phyloP scores from a whole-genome alignment of 1,140 invertebrate genomes.

The Tetramorium alpestre region DNA sequence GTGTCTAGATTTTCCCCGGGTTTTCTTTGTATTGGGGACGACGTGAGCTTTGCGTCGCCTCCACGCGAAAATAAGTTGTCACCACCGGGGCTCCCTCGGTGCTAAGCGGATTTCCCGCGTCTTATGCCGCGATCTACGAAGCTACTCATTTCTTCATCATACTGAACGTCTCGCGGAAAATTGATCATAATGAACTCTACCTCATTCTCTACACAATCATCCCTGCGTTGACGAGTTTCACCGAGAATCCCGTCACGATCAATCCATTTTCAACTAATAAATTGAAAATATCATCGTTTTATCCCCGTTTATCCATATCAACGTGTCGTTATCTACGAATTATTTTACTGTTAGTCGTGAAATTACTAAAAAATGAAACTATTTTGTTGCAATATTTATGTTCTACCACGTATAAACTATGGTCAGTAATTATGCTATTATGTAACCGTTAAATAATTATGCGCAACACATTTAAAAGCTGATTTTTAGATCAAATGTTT shows the following conservation, averaged over 20 bases:
- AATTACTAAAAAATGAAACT: neutral
- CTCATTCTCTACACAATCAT: neutral
- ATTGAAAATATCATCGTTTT: neutral
- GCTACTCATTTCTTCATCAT: slow-evolving; percentile 35
- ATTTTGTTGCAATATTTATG: neutral
- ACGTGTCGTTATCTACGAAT: neutral
- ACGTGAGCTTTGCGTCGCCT: slow-evolving; percentile 20
- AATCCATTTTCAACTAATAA: neutral
- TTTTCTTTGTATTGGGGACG: slow-evolving; percentile 50
- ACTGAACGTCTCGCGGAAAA: slow-evolving; percentile 47
- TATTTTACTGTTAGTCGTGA: neutral
- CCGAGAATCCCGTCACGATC: neutral
- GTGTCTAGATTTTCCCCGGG: slow-evolving; percentile 61
- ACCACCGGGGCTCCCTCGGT: neutral
- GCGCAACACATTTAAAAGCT: neutral
- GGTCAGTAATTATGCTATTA: neutral
- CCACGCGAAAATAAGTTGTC: slow-evolving; percentile 57
- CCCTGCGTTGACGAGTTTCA: neutral
- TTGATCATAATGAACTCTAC: slow-evolving; percentile 37
- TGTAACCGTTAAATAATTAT: neutral
- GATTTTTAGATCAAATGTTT: neutral
- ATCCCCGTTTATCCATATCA: neutral
- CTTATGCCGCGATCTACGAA: slow-evolving; percentile 32
- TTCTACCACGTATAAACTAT: neutral
- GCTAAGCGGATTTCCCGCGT: slow-evolving; percentile 50